Percentiles rank a stretch among this genome's conserved stretches.
These are phyloP conservation scores for Aphidoletes aphidimyza DNA, from an alignment of 2,888 invertebrate genomes.

Conservation along the genomic window DNA sequence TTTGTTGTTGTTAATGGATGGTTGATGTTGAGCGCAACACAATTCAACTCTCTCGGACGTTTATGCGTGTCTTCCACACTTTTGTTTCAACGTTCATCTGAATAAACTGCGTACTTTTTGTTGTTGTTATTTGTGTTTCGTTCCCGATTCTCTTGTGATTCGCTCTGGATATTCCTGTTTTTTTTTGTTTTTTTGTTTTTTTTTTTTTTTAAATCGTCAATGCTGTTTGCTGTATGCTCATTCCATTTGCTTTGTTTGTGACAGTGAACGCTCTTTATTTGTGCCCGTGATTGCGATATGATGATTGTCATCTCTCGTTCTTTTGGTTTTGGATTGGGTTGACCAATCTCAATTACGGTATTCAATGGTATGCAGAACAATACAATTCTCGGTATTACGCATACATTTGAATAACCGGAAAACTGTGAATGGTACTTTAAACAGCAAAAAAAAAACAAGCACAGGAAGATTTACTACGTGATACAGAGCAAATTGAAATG, in stretches of 20 bases:
- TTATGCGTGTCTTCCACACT: slow-evolving; percentile 11
- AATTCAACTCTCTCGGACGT: neutral
- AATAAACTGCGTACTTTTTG: too few species aligned
- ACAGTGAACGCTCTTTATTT: neutral
- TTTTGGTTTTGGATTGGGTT: neutral
- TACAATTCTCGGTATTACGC: neutral
- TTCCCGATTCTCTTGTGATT: neutral
- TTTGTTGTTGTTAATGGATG: slow-evolving; percentile 34
- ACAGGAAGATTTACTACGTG: too few species aligned
- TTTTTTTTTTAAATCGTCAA: neutral
- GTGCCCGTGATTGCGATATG: slow-evolving; percentile 5
- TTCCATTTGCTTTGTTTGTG: neutral
- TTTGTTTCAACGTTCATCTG: neutral
- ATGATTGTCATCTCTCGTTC: neutral
- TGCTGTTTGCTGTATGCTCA: neutral
- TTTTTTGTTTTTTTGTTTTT: neutral
- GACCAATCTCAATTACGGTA: neutral
- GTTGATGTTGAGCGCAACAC: too few species aligned
- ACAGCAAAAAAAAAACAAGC: neutral
- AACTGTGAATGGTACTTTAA: neutral
- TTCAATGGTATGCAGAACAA: neutral
- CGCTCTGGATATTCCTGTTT: neutral
- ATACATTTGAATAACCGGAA: neutral
- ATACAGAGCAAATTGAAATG: too few species aligned
- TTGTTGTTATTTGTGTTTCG: slow-evolving; percentile 4